Conservation (phyloP, 2,797 vertebrate genomes). For the Oophaga sylvatica region DNA sequence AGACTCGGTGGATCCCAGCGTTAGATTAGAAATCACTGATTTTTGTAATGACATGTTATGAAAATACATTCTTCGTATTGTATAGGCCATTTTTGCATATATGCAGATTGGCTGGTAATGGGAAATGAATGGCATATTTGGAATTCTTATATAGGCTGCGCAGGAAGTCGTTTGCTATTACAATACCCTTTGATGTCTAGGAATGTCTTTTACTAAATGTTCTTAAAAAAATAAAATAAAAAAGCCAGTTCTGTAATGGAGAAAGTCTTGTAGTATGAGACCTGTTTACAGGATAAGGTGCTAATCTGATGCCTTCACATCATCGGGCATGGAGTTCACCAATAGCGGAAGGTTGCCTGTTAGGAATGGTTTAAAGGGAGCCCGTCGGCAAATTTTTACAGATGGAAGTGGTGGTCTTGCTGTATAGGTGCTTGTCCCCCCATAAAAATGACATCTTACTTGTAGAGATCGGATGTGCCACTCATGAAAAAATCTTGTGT, state of each 20-base stretch:
- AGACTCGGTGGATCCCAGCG: not conserved
- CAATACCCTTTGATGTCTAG: constrained; percentile 28
- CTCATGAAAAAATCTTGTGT: too few species aligned
- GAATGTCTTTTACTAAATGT: constrained; percentile 4
- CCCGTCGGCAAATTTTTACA: too few species aligned
- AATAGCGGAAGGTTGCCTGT: not conserved
- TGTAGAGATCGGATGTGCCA: too few species aligned
- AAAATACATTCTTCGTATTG: not conserved
- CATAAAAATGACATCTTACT: too few species aligned
- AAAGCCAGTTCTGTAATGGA: not conserved
- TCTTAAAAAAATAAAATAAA: not conserved
- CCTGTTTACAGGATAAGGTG: not conserved
- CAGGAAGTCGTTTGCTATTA: constrained; percentile 38
- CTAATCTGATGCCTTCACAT: not conserved
- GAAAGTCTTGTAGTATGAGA: not conserved
- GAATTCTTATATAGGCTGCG: constrained; percentile 6
- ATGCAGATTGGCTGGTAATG: not conserved
- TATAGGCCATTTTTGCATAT: not conserved
- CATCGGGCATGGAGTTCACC: not conserved
- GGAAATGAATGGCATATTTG: constrained; percentile 32
- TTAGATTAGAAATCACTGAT: not conserved
- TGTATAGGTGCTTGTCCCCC: too few species aligned
- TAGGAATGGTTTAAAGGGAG: not conserved
- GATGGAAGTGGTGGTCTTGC: too few species aligned
- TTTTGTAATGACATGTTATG: not conserved